A percentile compares a stretch with the other conserved stretches of the same genome.
Conservation (phyloP, 2,888 invertebrate species). For the Habroteleia sp. region DNA sequence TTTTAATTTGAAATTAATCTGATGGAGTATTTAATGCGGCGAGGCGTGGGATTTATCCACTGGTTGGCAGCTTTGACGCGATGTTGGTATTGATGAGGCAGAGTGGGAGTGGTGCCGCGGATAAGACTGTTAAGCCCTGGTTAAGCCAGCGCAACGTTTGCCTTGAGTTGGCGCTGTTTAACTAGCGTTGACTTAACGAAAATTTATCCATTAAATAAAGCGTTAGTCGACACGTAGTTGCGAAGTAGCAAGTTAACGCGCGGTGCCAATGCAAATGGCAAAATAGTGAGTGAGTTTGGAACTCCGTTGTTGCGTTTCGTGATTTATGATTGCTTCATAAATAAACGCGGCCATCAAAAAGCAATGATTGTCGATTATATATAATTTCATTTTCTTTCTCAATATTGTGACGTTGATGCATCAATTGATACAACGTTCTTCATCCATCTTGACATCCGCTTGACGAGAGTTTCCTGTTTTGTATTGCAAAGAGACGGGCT, state of each 20-base stretch:
- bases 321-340: constrained; percentile 12
- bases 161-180: constrained; percentile 31
- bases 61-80: constrained; percentile 16
- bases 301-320: constrained; percentile 13
- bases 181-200: constrained; percentile 28
- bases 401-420: constrained; percentile 56
- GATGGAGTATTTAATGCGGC: constrained; percentile 10
- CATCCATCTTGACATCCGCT: constrained; percentile 49
- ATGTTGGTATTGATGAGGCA: constrained; percentile 15
- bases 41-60: constrained; percentile 47
- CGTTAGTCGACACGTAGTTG: background rate
- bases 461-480: constrained; percentile 61
- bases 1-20: constrained; percentile 47
- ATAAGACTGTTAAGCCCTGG: constrained; percentile 36
- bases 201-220: constrained; percentile 12
- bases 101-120: constrained; percentile 6
- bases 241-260: constrained; percentile 4
- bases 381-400: constrained; percentile 2
- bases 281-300: constrained; percentile 18
- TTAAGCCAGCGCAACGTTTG: constrained; percentile 36
- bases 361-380: constrained; percentile 16
- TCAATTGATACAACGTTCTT: constrained; percentile 50
- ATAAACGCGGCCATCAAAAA: background rate
- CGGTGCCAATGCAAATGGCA: constrained; percentile 5
- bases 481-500: constrained; percentile 53